A percentile compares a stretch with the other conserved stretches of the same genome.
These are phyloP conservation scores for Lobophora halterata DNA, from an alignment of 2,888 invertebrate species.

Conservation along the genomic window DNA sequence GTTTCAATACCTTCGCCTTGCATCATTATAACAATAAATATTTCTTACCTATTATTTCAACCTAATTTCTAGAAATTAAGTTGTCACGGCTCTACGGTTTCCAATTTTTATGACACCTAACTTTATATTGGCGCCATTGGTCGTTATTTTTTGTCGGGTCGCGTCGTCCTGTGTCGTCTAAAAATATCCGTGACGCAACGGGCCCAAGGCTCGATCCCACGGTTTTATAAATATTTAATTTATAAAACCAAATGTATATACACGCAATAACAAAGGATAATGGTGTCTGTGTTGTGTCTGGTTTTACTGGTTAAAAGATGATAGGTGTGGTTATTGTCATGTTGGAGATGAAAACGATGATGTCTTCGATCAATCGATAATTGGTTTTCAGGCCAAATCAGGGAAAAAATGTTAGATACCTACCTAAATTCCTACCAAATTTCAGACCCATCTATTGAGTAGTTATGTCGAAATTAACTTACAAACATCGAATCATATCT, in stretches of 20 bases:
- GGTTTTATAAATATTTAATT: constrained; percentile 75
- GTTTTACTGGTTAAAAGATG: constrained; percentile 2
- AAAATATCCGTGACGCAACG: constrained; percentile 73
- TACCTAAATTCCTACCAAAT: too few relatives aligned
- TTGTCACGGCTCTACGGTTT: constrained; percentile 18
- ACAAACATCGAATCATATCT: too few relatives aligned
- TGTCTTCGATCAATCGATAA: too few relatives aligned
- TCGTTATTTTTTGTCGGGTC: constrained; percentile 62
- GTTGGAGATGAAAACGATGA: too few relatives aligned
- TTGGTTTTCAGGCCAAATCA: too few relatives aligned
- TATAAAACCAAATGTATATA: too few relatives aligned
- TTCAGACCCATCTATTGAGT: too few relatives aligned
- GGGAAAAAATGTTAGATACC: too few relatives aligned
- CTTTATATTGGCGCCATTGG: constrained; percentile 69
- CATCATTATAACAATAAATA: too few relatives aligned
- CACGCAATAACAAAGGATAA: constrained; percentile 48
- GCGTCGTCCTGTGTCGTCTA: constrained; percentile 66
- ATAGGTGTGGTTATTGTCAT: constrained; percentile 11
- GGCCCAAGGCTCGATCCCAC: constrained; percentile 53
- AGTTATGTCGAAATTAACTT: too few relatives aligned
- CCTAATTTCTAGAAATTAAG: constrained; percentile 17
- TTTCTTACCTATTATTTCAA: not conserved
- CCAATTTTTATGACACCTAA: constrained; percentile 40
- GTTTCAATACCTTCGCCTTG: too few relatives aligned
- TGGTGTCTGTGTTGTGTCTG: constrained; percentile 22